Conservation (phyloP, 2,113 vertebrate species). For the Pionites leucogaster region DNA sequence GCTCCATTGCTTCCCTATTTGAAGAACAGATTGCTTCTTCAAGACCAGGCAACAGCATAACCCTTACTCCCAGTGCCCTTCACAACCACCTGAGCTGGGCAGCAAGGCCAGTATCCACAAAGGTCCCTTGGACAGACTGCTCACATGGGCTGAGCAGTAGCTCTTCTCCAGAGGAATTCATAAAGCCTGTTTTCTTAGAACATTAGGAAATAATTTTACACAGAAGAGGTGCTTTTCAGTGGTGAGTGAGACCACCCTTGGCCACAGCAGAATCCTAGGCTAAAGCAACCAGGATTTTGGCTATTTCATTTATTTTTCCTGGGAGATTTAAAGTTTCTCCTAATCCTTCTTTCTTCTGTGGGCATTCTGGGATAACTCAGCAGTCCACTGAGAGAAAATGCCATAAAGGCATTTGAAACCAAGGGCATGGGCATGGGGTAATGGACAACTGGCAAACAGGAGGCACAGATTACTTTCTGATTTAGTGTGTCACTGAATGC, state of each 20-base stretch:
- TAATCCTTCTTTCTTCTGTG: neutral
- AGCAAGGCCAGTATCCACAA: neutral
- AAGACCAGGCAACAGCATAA: neutral
- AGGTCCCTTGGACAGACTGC: neutral
- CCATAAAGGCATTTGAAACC: neutral
- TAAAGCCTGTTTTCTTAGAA: neutral
- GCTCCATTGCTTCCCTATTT: neutral
- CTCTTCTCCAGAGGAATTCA: neutral
- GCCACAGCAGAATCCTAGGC: neutral
- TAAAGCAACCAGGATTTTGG: neutral
- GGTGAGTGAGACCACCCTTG: neutral
- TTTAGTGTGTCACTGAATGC: neutral
- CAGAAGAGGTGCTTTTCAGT: neutral
- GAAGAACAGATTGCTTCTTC: slow-evolving; percentile 2
- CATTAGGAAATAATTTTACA: neutral
- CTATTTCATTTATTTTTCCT: neutral
- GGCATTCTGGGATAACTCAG: neutral
- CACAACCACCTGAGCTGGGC: neutral
- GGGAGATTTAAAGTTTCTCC: neutral
- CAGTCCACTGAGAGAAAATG: neutral
- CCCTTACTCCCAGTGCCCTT: neutral
- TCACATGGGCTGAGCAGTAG: neutral
- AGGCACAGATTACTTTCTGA: neutral
- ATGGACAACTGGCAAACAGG: neutral
- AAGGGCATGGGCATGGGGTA: neutral